Evolutionary conservation across 2,113 vertebrate genomes (phyloP), one percentile per base, ranked within the genome.

Genomic region (Paracanthobrama guichenoti): DNA sequence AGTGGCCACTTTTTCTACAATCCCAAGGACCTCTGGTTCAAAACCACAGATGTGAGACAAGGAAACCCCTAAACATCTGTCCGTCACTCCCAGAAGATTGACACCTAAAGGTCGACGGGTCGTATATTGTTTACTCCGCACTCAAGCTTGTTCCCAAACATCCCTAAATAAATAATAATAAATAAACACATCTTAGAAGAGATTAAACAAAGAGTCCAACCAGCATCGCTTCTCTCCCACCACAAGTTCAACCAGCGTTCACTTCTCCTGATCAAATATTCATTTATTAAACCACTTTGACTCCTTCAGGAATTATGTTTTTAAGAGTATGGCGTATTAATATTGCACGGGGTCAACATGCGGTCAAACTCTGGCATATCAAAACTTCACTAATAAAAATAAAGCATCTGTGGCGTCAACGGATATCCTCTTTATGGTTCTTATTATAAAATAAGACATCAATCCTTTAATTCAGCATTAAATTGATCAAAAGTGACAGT

Each of bases 71-170:
- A 44, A 79, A 62, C 55, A 0, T 4, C 82, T 28, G n/a, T 66
- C 44, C 16, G 9, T 82, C 50, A 13, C 55, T 48, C 53, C 64
- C 46, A 66, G 24, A 59, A 60, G 28, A 50, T 20, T 24, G 24
- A 48, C 71, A 60, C 76, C 6, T 78, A 67, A 72, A 89, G 81
- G 71, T 89, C 53, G 11, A 42, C 10, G 76, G 78, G 64, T 80
- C 14, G 2, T 31, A 14, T 24, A 14, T 26, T 79, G 81, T 87
- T 87, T 86, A 84, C 28, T 20, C 80, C 82, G 11, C 69, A 26
- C 60, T 22, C 59, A 60, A 81, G 60, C 82, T 18, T 59, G 71
- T 87, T 85, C 75, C 75, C 76, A 85, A 85, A 87, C 84, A 87
- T 24, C 12, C 12, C 48, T 50, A 16, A 18, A 53, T 53, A 53